Base-by-base conservation (phyloP, 2,888 invertebrate genomes). In the Clostera curtula region DNA sequence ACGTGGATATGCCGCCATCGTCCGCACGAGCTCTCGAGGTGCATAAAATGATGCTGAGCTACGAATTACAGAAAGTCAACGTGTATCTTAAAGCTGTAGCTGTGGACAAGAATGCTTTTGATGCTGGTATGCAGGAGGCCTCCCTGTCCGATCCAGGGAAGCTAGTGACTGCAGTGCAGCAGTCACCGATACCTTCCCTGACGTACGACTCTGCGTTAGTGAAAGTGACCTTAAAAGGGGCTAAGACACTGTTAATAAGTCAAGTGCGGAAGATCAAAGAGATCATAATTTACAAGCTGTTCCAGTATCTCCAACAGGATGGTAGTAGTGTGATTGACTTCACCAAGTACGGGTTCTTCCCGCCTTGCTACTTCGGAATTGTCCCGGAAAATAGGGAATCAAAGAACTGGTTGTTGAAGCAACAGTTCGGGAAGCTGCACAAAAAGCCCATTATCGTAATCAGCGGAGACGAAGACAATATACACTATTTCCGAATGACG, bases 1-100 rank as follows among this genome's bases (percentile, higher is more conserved):
- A 80, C 34, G 73, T 80, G 0, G 82, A 83, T 24, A 75, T 83
- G 62, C 79, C 77, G 1, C 74, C 77, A 6, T 64, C 76, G 0
- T 62, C 73, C 1, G 74, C 77, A 2, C 67, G 72, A 6, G 68
- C 68, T 1, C 51, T 83, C 2, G 75, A 75, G 27, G 53, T 49
- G 7, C 49, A 65, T 33, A 70, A 72, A 20, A 73, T 77, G 72
- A 41, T 56, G 43, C 50, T 83, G 12, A 79, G 77, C 40, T 83
- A 76, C 40, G 82, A 82, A 37, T 45, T 82, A 23, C 72, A 76
- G 30, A 75, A 80, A 43, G 82, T 83, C 1, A 71, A 53, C 35
- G 76, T 82, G 4, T 73, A 67, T 24, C 35, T 76, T 5, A 80
- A 70, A 51, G 65, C 73, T 0, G 58, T 63, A n/a, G 79, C 79